A percentile compares a stretch with the other conserved stretches of the same genome.
These are phyloP conservation scores for Dorcus parallelipipedus DNA, from an alignment of 2,888 invertebrate genomes.

Conservation along the genomic window DNA sequence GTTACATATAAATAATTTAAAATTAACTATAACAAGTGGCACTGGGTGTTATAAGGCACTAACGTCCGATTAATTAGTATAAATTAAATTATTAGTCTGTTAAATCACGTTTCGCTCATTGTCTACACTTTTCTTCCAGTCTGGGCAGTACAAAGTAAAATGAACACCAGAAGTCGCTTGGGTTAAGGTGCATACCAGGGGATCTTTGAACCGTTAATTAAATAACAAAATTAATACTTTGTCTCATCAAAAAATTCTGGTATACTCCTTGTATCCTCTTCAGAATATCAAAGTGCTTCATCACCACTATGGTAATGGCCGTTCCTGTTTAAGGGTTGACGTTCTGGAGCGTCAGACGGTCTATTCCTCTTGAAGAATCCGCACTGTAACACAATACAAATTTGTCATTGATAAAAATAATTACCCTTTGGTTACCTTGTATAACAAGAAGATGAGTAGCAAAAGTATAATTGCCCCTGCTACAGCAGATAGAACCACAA, in stretches of 20 bases:
- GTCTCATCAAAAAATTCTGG: too few species aligned
- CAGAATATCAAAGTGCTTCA: conserved; percentile 54
- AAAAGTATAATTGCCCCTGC: conserved; percentile 77
- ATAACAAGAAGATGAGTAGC: conserved; percentile 72
- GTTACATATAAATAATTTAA: background rate
- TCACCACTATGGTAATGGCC: conserved; percentile 66
- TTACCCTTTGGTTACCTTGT: conserved; percentile 62
- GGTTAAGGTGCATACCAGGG: too few species aligned
- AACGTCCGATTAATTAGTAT: conserved; percentile 6
- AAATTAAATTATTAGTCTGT: conserved; percentile 11
- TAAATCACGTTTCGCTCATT: conserved; percentile 3
- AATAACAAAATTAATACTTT: too few species aligned
- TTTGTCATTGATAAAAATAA: background rate
- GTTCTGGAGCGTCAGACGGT: conserved; percentile 76
- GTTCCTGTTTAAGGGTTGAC: conserved; percentile 79
- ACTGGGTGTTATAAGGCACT: conserved; percentile 7
- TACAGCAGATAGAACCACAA: conserved; percentile 78
- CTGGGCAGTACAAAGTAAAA: background rate
- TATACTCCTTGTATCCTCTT: too few species aligned
- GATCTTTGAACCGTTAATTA: too few species aligned
- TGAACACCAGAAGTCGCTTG: too few species aligned
- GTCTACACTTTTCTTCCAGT: background rate
- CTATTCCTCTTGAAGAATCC: conserved; percentile 92
- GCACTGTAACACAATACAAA: conserved; percentile 58
- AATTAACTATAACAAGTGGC: conserved; percentile 2